A percentile compares a stretch with the other conserved stretches of the same genome.
phyloP scores from a whole-genome alignment of 1,140 invertebrate species.

The Telenomus remus region DNA sequence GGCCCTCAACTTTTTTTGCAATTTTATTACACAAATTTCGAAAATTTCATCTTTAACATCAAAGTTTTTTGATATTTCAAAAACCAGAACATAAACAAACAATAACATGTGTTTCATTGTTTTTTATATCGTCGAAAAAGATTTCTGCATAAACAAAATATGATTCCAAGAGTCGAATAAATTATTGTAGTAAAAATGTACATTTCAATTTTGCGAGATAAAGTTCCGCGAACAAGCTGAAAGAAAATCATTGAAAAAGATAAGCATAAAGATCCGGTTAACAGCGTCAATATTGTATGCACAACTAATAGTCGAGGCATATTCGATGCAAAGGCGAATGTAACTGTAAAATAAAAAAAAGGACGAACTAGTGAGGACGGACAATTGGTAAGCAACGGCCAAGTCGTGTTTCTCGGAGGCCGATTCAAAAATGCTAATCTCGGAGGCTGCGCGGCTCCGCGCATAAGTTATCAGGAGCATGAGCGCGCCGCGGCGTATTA shows the following conservation, averaged over 20 bases:
- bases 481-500: constrained; percentile 55
- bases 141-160: too few relatives aligned
- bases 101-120: too few relatives aligned
- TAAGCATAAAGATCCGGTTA: constrained; percentile 11
- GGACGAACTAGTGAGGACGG: constrained; percentile 31
- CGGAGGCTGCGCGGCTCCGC: constrained; percentile 37
- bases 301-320: constrained; percentile 36
- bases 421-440: constrained; percentile 55
- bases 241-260: too few relatives aligned
- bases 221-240: too few relatives aligned
- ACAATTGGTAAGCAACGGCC: constrained; percentile 35
- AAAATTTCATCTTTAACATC: too few relatives aligned
- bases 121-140: too few relatives aligned
- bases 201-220: too few relatives aligned
- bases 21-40: too few relatives aligned
- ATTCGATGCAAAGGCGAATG: constrained; percentile 41
- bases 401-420: constrained; percentile 35
- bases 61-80: too few relatives aligned
- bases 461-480: constrained; percentile 58
- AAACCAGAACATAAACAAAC: too few relatives aligned
- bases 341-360: constrained; percentile 32
- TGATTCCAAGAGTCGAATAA: too few relatives aligned
- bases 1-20: constrained; percentile 41
- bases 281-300: constrained; percentile 32
- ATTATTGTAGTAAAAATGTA: too few relatives aligned